phyloP scores from a whole-genome alignment of 2,888 invertebrate species.

The Galerucella calmariensis region DNA sequence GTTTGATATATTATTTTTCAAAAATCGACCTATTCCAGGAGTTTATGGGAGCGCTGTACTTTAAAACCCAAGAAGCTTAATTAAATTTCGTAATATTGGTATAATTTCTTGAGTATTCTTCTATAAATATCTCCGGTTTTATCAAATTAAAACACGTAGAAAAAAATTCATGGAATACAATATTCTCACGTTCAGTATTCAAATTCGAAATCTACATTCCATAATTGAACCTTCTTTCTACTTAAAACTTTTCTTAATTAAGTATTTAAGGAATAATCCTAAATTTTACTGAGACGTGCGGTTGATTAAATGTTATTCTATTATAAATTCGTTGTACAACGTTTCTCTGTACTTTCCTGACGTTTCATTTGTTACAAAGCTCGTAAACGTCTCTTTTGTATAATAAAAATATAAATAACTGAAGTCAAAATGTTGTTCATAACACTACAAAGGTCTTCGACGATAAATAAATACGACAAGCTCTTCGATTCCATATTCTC shows the following conservation, averaged over 20 bases:
- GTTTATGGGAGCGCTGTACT: too few species aligned
- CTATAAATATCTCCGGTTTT: too few species aligned
- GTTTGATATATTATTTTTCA: too few species aligned
- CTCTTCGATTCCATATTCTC: background rate
- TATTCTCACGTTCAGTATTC: background rate
- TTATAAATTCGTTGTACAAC: background rate
- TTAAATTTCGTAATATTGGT: too few species aligned
- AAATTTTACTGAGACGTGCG: background rate
- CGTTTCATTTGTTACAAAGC: background rate
- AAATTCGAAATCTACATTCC: background rate
- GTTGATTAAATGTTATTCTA: background rate
- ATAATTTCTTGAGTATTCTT: too few species aligned
- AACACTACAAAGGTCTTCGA: background rate
- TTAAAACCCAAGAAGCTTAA: too few species aligned
- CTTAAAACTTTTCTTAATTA: background rate
- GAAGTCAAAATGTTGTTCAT: too few species aligned
- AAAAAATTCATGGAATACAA: too few species aligned
- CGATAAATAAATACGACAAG: background rate
- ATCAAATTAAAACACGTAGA: too few species aligned
- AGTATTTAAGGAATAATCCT: background rate
- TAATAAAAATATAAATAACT: too few species aligned
- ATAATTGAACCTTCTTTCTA: background rate
- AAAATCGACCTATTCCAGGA: too few species aligned
- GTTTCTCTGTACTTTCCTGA: background rate
- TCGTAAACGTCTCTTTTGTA: too few species aligned